A percentile compares a stretch with the other conserved stretches of the same genome.
Evolutionary conservation across 2,797 vertebrate genomes (phyloP).

Genomic region (Falco peregrinus): DNA sequence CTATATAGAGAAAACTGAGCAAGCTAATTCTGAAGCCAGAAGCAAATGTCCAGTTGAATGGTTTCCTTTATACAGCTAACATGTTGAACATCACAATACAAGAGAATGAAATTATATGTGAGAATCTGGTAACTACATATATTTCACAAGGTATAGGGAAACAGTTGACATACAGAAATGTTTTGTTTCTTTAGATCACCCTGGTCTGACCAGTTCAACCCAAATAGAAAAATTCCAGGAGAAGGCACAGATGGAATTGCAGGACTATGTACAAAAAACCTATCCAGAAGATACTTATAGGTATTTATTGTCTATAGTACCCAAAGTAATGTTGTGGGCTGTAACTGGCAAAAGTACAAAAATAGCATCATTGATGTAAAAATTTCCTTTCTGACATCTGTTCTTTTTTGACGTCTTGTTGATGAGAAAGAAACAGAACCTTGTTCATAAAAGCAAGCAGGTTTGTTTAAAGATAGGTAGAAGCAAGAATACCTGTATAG

Average conservation of each 20-base stretch:
- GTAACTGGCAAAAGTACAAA: neutral
- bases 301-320: conserved; percentile 76
- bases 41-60: neutral
- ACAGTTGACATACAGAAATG: conserved; percentile 41
- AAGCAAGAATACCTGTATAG: neutral
- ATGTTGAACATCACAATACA: neutral
- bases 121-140: conserved; percentile 8
- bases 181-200: conserved; percentile 88
- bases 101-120: neutral
- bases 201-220: conserved; percentile 89
- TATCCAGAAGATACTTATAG: conserved; percentile 97
- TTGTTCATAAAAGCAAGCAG: neutral
- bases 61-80: neutral
- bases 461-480: neutral
- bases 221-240: conserved; percentile 99
- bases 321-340: conserved; percentile 28
- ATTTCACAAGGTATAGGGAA: conserved; percentile 29
- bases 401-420: neutral
- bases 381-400: neutral
- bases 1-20: neutral
- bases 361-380: neutral
- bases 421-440: neutral
- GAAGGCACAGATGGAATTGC: conserved; percentile 98
- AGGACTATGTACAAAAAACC: conserved; percentile 98
- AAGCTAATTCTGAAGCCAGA: neutral